Evolutionary conservation across 1,140 invertebrate species (phyloP).

Genomic region (Hypothenemus hampei): DNA sequence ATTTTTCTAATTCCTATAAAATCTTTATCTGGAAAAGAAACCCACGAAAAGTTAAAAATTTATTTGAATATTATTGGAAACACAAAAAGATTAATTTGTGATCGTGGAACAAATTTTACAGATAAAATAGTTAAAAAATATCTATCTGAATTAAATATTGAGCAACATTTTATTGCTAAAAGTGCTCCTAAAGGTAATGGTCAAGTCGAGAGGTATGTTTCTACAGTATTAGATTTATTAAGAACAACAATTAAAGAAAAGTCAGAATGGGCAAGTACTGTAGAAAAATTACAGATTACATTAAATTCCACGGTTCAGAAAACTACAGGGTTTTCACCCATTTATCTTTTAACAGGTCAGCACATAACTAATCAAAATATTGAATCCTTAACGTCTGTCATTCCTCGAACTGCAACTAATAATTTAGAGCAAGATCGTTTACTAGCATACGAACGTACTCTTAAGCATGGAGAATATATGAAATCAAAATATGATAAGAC

Average conservation of each 20-base stretch:
- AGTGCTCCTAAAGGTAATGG: background rate
- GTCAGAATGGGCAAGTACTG: background rate
- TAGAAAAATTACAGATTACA: background rate
- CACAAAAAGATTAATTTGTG: background rate
- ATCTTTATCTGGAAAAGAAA: background rate
- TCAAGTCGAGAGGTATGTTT: background rate
- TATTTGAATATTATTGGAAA: conserved; percentile 10
- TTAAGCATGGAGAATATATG: background rate
- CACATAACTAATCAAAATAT: background rate
- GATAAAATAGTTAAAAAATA: background rate
- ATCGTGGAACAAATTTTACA: conserved; percentile 13
- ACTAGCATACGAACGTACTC: background rate
- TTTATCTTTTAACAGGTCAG: conserved; percentile 1
- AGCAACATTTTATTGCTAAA: background rate
- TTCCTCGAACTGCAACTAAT: background rate
- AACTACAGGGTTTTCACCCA: conserved; percentile 1
- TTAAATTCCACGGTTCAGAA: background rate
- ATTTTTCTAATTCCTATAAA: conserved; percentile 2
- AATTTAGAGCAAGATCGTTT: background rate
- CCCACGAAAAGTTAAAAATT: background rate
- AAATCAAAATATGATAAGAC: background rate
- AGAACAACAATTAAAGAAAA: background rate
- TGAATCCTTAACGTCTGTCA: background rate
- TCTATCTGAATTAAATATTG: background rate
- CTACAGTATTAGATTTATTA: background rate